Conservation (phyloP, 2,113 vertebrate species). For the Zootoca vivipara region DNA sequence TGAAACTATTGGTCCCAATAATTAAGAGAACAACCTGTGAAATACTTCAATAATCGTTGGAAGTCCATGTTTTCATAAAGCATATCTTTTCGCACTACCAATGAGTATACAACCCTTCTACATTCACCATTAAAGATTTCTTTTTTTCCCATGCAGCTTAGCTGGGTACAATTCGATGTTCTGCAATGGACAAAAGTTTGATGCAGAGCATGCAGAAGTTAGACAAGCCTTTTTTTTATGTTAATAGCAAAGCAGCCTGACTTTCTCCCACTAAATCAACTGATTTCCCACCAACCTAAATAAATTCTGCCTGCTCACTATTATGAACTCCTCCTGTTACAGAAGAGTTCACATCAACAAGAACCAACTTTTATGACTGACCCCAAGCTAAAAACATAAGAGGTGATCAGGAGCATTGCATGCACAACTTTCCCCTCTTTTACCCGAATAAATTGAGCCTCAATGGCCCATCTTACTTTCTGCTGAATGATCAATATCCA, state of each 20-base stretch:
- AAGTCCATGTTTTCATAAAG: neutral
- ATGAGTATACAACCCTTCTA: neutral
- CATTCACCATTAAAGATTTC: neutral
- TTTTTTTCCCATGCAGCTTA: constrained; percentile 13
- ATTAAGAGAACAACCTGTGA: constrained; percentile 11
- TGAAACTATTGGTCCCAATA: constrained; percentile 61
- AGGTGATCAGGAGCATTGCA: constrained; percentile 32
- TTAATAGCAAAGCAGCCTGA: neutral
- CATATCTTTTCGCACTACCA: constrained; percentile 30
- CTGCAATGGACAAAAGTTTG: neutral
- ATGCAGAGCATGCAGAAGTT: neutral
- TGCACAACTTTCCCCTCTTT: neutral
- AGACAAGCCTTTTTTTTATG: constrained; percentile 10
- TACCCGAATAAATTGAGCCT: neutral
- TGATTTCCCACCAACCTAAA: constrained; percentile 47
- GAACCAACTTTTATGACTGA: constrained; percentile 11
- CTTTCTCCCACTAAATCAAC: constrained; percentile 27
- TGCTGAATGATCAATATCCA: constrained; percentile 43
- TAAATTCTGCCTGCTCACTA: constrained; percentile 37
- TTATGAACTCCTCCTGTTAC: constrained; percentile 30
- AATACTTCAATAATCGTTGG: constrained; percentile 3
- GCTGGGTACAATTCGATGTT: constrained; percentile 41
- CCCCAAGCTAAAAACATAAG: constrained; percentile 5
- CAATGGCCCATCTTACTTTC: constrained; percentile 11
- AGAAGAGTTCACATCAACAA: constrained; percentile 28